Base-by-base conservation (phyloP, 2,888 invertebrate species). In the Ditylenchus weischeri region DNA sequence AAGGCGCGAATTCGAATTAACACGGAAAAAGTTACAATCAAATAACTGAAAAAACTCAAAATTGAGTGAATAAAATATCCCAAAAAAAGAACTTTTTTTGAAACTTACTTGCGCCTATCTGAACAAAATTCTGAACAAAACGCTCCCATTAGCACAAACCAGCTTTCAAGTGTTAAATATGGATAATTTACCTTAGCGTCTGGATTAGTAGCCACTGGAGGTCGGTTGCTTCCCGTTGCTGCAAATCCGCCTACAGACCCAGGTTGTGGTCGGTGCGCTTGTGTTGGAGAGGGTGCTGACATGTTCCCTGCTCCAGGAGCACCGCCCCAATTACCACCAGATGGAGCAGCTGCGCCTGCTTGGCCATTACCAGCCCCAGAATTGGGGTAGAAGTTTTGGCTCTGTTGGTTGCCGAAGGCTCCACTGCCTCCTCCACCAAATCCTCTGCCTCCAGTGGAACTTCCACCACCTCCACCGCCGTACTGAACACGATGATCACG, bases 401-500 rank as follows among this genome's bases (percentile, higher is more conserved):
- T 23, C 13, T 18, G 15, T 23, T 21, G 23, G 21, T 21, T 23
- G 35, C 18, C 23, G n/a, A 63, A 51, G n/a, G 51, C 51, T 23
- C 51, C 51, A 36, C 15, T 43, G 43, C 43, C 43, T 10, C 63
- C 63, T 8, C 51, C 59, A 23, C 35, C 35, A 66, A 23, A 23
- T 13, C 49, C 48, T 59, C 68, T 57, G 19, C 59, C 59, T 21
- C 50, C 29, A 43, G 59, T 21, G 29, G 38, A 51, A 35, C 43
- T 29, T 10, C 43, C 64, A 21, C 29, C 49, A 50, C 68, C 69
- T 13, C 70, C 70, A 15, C 74, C 73, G 35, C 71, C 68, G 58
- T 73, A 70, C 62, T 80, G 78, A 21, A 76, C 73, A 78, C 80
- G 80, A 62, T 80, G 79, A 76, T 80, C 80, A 68, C 80, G 77